Evolutionary conservation across 2,113 vertebrate species (phyloP).

Genomic region (Bungarus multicinctus): DNA sequence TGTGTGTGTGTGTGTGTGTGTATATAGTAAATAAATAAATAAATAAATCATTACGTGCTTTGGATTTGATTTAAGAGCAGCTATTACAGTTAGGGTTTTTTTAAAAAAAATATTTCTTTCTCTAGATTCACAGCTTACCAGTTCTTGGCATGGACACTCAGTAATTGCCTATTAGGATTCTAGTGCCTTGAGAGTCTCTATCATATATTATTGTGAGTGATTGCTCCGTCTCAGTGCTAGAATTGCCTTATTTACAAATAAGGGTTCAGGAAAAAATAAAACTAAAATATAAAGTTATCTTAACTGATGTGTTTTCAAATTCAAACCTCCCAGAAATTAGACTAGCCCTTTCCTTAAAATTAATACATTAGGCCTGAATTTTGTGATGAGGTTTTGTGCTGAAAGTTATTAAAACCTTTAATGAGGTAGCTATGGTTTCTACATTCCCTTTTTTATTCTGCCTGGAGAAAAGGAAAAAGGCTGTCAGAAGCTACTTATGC

Average conservation of each 20-base stretch:
- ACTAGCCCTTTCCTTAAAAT: neutral
- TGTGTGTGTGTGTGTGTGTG: no score
- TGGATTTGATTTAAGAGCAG: neutral
- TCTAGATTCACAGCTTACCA: neutral
- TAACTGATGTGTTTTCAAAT: neutral
- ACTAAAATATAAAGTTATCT: neutral
- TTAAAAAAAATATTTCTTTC: neutral
- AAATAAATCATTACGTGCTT: neutral
- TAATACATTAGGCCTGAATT: neutral
- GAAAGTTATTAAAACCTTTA: conserved; percentile 1
- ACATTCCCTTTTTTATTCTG: neutral
- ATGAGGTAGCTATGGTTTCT: conserved; percentile 10
- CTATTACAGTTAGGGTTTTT: neutral
- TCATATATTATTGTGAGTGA: fast-evolving
- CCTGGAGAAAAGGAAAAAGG: neutral
- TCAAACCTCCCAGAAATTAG: neutral
- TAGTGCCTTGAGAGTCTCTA: neutral
- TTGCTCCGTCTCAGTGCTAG: neutral
- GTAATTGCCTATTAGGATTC: neutral
- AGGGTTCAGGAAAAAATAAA: neutral
- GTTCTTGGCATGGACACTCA: neutral
- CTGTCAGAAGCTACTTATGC: neutral
- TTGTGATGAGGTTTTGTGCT: neutral
- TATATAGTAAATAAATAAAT: neutral
- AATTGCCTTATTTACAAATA: neutral